Evolutionary conservation across 1,140 invertebrate species (phyloP).

Genomic region (Bradynema listronoti): DNA sequence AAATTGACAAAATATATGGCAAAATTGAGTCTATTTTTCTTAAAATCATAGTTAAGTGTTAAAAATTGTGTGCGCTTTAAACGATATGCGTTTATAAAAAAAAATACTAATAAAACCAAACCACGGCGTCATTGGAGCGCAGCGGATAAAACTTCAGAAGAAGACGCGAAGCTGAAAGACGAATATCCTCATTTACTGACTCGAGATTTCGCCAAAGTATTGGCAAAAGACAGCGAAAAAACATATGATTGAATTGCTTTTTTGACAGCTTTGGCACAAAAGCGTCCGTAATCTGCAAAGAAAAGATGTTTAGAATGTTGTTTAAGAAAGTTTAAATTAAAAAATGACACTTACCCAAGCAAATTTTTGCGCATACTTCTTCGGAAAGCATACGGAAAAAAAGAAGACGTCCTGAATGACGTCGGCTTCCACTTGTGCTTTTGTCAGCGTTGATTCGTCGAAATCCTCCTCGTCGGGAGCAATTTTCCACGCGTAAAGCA

Average conservation of each 20-base stretch:
- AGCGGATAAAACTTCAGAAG: slow-evolving; percentile 23
- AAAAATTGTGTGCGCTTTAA: background rate
- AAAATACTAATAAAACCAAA: slow-evolving; percentile 7
- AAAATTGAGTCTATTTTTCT: too few relatives aligned
- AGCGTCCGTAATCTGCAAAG: slow-evolving; percentile 12
- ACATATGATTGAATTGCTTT: slow-evolving; percentile 15
- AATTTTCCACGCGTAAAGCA: slow-evolving; percentile 22
- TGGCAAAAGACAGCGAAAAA: slow-evolving; percentile 21
- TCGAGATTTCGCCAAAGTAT: slow-evolving; percentile 15
- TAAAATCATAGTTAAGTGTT: too few relatives aligned
- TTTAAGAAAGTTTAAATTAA: background rate
- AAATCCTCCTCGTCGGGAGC: slow-evolving; percentile 9
- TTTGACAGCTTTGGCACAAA: slow-evolving; percentile 15
- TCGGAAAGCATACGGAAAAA: slow-evolving; percentile 4
- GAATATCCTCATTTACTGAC: slow-evolving; percentile 21
- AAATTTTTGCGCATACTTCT: slow-evolving; percentile 15
- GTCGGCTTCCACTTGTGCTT: slow-evolving; percentile 9
- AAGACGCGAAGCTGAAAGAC: slow-evolving; percentile 12
- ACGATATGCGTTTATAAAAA: background rate
- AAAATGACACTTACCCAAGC: slow-evolving; percentile 13
- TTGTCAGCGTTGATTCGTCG: slow-evolving; percentile 6
- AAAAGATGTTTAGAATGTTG: slow-evolving; percentile 1
- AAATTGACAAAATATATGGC: too few relatives aligned
- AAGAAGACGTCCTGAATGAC: slow-evolving; percentile 19
- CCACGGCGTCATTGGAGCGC: slow-evolving; percentile 19